Conservation (phyloP, 2,797 vertebrate species). For the Hybognathus amarus region DNA sequence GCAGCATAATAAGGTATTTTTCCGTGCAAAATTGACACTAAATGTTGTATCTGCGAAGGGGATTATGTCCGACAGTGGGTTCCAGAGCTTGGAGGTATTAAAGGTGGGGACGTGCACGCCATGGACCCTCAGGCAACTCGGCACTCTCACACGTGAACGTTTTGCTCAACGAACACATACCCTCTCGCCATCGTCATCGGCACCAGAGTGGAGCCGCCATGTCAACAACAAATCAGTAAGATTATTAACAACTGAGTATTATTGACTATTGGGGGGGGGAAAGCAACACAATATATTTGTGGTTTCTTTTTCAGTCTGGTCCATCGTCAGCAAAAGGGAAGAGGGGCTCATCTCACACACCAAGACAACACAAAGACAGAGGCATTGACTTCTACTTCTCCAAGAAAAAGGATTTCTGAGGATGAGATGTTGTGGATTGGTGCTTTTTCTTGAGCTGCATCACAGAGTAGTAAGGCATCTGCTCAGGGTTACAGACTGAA, state of each 20-base stretch:
- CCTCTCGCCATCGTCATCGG: conserved; percentile 77
- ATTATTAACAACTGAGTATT: conserved; percentile 16
- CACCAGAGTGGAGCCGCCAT: conserved; percentile 78
- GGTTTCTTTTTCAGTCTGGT: conserved; percentile 41
- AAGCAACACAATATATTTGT: neutral
- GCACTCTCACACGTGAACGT: conserved; percentile 72
- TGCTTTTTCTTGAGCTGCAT: neutral
- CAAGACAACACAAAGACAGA: conserved; percentile 74
- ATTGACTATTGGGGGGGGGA: neutral
- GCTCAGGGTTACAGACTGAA: neutral
- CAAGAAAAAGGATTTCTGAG: conserved; percentile 70
- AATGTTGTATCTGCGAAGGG: conserved; percentile 70
- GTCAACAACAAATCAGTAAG: conserved; percentile 74
- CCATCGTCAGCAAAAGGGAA: conserved; percentile 66
- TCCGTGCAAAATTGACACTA: neutral
- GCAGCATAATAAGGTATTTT: neutral
- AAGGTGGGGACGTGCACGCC: conserved; percentile 77
- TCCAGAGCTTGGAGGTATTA: conserved; percentile 78
- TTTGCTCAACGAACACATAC: conserved; percentile 76
- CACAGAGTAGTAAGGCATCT: neutral
- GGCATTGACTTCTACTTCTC: conserved; percentile 87
- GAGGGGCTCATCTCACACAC: conserved; percentile 70
- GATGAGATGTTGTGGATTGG: conserved; percentile 9
- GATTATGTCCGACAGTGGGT: too few relatives aligned
- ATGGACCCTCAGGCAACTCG: conserved; percentile 76